phyloP scores from a whole-genome alignment of 1,140 invertebrate species.

The Dysdera silvatica region DNA sequence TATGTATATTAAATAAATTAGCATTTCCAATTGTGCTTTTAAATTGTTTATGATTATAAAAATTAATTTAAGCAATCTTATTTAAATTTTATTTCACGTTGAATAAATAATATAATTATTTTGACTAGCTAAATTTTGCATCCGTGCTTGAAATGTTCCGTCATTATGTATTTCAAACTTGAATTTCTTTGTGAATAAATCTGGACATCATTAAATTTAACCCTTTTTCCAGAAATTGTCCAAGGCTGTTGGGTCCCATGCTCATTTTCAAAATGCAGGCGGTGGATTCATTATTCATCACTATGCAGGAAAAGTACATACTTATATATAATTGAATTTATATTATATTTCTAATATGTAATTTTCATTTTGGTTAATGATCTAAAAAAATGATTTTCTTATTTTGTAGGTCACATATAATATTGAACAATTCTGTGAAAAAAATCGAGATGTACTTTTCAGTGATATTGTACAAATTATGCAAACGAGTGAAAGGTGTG shows the following conservation, averaged over 20 bases:
- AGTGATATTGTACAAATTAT: conserved; percentile 63
- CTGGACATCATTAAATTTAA: background rate
- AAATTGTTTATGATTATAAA: too few relatives aligned
- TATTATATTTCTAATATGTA: background rate
- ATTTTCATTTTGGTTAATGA: background rate
- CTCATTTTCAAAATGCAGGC: conserved; percentile 54
- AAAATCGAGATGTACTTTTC: conserved; percentile 86
- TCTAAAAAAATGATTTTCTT: background rate
- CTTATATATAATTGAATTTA: background rate
- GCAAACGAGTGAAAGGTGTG: conserved; percentile 61
- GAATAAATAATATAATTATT: too few relatives aligned
- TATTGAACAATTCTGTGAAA: conserved; percentile 86
- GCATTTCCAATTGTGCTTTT: too few relatives aligned
- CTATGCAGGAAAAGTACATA: conserved; percentile 83
- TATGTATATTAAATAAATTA: too few relatives aligned
- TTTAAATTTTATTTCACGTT: too few relatives aligned
- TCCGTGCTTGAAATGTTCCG: too few relatives aligned
- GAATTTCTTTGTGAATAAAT: conserved; percentile 36
- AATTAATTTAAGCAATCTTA: too few relatives aligned
- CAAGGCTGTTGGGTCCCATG: conserved; percentile 49
- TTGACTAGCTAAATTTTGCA: too few relatives aligned
- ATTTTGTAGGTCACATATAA: conserved; percentile 72
- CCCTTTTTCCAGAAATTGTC: conserved; percentile 52
- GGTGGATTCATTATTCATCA: conserved; percentile 75
- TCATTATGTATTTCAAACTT: too few relatives aligned